phyloP scores from a whole-genome alignment of 2,113 vertebrate species.

The Centropus unirufus region DNA sequence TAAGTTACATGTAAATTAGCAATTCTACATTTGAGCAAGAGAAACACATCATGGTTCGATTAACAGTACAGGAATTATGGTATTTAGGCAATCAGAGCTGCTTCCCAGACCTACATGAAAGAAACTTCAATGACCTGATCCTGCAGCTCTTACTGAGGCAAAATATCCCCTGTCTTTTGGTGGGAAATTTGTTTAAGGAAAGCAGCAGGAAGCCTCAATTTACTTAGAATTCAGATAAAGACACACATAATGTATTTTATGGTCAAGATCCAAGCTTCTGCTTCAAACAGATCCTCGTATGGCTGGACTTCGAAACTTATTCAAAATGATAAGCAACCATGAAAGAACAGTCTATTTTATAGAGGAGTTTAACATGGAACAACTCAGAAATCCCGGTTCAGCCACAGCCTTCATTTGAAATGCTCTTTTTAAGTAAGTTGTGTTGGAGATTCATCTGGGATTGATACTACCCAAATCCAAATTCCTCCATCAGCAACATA shows the following conservation, averaged over 20 bases:
- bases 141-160: background rate
- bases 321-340: background rate
- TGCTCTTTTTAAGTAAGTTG: background rate
- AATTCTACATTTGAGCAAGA: background rate
- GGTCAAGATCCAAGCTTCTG: background rate
- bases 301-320: background rate
- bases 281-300: background rate
- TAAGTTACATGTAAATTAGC: conserved; percentile 25
- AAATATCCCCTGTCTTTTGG: background rate
- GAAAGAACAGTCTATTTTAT: background rate
- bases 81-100: background rate
- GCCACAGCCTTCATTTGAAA: background rate
- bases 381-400: background rate
- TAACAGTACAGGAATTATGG: background rate
- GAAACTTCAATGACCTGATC: background rate
- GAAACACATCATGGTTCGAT: background rate
- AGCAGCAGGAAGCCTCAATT: background rate
- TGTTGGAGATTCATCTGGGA: background rate
- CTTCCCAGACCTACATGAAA: background rate
- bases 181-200: background rate
- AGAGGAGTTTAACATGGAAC: background rate
- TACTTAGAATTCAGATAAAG: background rate
- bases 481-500: background rate
- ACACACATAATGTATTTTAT: background rate
- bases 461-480: background rate